These are phyloP conservation scores for Bubo blakistoni DNA, from an alignment of 2,113 vertebrate genomes.

Conservation along the genomic window DNA sequence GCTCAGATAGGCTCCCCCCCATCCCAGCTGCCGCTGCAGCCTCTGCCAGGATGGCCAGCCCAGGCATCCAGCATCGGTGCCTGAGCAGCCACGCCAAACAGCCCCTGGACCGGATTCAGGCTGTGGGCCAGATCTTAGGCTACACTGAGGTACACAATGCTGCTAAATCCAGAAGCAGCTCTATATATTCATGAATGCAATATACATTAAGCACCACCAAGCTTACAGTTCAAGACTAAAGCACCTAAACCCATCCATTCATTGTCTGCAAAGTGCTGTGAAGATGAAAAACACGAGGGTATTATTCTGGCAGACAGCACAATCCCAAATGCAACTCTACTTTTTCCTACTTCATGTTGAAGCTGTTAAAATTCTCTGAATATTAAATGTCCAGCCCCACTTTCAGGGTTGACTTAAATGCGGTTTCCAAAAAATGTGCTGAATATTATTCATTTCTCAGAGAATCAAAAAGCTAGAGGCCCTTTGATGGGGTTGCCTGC, in stretches of 20 bases:
- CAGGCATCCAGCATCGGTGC: neutral
- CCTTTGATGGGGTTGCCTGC: conserved; percentile 58
- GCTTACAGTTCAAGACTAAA: neutral
- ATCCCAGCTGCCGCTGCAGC: neutral
- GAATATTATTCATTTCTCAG: conserved; percentile 67
- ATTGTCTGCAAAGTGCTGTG: neutral
- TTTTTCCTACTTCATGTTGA: conserved; percentile 48
- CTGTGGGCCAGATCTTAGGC: neutral
- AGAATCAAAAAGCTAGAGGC: conserved; percentile 64
- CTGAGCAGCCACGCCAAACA: neutral
- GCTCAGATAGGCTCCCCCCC: rapidly evolving
- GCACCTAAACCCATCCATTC: neutral
- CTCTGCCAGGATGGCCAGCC: neutral
- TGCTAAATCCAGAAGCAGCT: neutral
- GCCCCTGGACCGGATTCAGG: neutral
- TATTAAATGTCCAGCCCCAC: conserved; percentile 69
- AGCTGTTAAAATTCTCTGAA: conserved; percentile 69
- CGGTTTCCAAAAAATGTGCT: conserved; percentile 75
- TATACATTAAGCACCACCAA: neutral
- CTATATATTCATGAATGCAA: neutral
- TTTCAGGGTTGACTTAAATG: conserved; percentile 59
- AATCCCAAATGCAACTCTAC: neutral
- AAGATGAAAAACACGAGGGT: neutral
- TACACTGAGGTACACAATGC: rapidly evolving
- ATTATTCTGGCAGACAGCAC: neutral